phyloP scores from a whole-genome alignment of 2,113 vertebrate genomes.

The Oryzias woworae region DNA sequence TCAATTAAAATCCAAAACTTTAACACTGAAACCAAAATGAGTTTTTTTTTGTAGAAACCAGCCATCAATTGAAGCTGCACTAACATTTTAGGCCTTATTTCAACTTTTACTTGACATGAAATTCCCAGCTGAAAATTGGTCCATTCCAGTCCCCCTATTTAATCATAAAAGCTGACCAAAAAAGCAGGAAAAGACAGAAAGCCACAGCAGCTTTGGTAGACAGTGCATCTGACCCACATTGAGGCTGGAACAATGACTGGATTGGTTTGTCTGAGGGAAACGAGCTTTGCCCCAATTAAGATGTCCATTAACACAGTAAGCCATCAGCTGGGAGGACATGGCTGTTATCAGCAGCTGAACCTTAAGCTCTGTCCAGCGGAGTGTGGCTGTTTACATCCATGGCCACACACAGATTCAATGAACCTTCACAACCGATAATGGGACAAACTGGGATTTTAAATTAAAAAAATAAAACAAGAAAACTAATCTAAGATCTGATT shows the following conservation, averaged over 20 bases:
- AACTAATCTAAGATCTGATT: no score
- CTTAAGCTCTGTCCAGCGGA: not conserved
- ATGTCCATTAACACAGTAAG: not conserved
- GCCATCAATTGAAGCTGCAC: no score
- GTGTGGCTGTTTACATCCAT: conserved; percentile 3
- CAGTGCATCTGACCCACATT: conserved; percentile 2
- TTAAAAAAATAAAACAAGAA: no score
- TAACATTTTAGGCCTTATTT: not conserved
- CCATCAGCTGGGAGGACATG: not conserved
- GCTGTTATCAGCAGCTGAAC: not conserved
- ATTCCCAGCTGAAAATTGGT: not conserved
- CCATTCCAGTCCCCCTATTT: no score
- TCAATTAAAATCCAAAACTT: no score
- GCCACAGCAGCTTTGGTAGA: not conserved
- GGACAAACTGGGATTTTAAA: no score
- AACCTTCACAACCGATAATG: not conserved
- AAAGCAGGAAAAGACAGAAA: not conserved
- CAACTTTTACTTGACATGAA: not conserved
- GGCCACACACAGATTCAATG: not conserved
- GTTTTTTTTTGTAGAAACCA: no score
- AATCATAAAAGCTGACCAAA: not conserved
- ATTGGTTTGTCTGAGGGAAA: conserved; percentile 1
- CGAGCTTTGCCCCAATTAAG: not conserved
- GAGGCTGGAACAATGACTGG: conserved; percentile 1
- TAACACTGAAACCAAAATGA: no score